Evolutionary conservation across 2,797 vertebrate genomes (phyloP).

Genomic region (Pelodytes ibericus): DNA sequence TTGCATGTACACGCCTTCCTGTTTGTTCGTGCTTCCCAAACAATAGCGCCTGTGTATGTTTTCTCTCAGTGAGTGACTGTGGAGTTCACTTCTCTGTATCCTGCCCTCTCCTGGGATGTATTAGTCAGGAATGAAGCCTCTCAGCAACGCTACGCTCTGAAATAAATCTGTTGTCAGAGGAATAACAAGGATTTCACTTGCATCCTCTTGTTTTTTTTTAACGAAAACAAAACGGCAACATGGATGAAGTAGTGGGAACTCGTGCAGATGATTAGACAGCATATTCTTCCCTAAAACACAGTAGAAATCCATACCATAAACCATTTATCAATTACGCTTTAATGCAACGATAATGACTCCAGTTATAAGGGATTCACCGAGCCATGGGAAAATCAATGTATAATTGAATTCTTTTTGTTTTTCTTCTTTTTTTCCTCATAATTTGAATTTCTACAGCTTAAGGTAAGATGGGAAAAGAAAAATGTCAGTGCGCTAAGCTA

Average conservation of each 20-base stretch:
- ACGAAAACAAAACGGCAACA: conserved; percentile 33
- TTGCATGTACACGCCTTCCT: neutral
- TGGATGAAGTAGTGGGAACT: conserved; percentile 18
- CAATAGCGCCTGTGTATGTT: conserved; percentile 13
- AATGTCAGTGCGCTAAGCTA: too few species aligned
- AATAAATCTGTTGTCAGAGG: conserved; percentile 50
- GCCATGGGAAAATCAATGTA: conserved; percentile 41
- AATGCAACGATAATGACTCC: conserved; percentile 37
- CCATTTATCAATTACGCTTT: conserved; percentile 44
- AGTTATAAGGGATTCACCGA: conserved; percentile 35
- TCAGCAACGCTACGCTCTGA: conserved; percentile 36
- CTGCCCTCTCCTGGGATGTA: conserved; percentile 44
- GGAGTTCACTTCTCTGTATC: conserved; percentile 36
- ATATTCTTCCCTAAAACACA: conserved; percentile 14
- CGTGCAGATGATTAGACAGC: conserved; percentile 7
- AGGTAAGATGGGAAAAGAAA: too few species aligned
- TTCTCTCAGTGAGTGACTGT: conserved; percentile 19
- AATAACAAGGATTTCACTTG: conserved; percentile 48
- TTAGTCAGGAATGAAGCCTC: conserved; percentile 33
- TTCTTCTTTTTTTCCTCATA: conserved; percentile 35
- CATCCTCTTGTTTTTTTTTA: conserved; percentile 28
- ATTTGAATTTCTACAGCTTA: conserved; percentile 14
- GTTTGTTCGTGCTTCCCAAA: conserved; percentile 10
- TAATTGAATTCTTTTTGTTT: conserved; percentile 36
- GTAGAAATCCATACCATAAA: conserved; percentile 33